Conservation (phyloP, 2,113 vertebrate species). For the Aleadryas rufinucha region DNA sequence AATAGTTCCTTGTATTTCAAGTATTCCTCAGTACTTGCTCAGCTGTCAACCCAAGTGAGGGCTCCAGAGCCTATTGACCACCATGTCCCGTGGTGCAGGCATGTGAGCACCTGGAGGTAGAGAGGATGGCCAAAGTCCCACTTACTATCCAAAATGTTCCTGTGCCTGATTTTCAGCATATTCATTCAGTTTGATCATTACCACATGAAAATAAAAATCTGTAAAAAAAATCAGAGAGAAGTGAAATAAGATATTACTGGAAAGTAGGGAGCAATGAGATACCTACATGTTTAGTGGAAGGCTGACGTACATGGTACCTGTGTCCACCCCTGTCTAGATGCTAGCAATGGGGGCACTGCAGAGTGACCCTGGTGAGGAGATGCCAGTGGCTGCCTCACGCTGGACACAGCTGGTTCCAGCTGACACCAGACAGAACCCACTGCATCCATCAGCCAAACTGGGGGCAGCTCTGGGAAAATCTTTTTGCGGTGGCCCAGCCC, state of each 20-base stretch:
- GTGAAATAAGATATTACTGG: neutral
- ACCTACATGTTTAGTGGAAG: neutral
- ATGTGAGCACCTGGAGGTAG: neutral
- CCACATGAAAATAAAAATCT: neutral
- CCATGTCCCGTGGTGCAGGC: accelerated
- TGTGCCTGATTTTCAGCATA: neutral
- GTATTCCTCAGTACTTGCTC: neutral
- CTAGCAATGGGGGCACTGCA: neutral
- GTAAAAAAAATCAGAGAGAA: neutral
- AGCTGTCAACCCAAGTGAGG: neutral
- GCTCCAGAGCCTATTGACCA: neutral
- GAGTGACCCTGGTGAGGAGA: no score
- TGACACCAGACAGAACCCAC: neutral
- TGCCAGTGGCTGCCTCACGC: no score
- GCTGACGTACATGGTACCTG: accelerated
- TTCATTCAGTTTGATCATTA: neutral
- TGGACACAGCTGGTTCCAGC: neutral
- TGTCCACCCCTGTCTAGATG: neutral
- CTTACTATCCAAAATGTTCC: neutral
- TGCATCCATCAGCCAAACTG: neutral
- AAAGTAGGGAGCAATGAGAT: neutral
- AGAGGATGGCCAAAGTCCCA: neutral
- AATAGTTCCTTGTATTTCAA: neutral
- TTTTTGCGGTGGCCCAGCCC: no score
- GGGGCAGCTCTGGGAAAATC: neutral